Percentiles rank a stretch among this genome's conserved stretches.
Conservation (phyloP, 2,797 vertebrate genomes). For the Poeciliopsis turneri region DNA sequence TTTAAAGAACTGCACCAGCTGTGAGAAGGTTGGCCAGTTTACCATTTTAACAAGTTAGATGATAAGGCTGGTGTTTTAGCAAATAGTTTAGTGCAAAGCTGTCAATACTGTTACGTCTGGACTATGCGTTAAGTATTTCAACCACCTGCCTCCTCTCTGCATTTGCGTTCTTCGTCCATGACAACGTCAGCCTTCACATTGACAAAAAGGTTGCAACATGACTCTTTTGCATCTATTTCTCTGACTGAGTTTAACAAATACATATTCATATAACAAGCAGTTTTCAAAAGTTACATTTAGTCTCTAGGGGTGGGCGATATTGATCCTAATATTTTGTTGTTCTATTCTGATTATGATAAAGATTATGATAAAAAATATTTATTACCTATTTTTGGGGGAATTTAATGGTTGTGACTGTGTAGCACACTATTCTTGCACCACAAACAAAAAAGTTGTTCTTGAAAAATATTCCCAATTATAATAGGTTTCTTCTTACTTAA, state of each 20-base stretch:
- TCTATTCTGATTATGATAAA: no score
- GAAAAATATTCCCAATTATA: no score
- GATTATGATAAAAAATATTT: no score
- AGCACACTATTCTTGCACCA: no score
- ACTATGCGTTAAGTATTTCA: background rate
- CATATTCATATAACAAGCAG: background rate
- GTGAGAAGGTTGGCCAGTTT: slow-evolving; percentile 47
- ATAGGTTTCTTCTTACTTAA: no score
- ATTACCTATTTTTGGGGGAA: no score
- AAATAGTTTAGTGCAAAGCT: background rate
- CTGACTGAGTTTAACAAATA: background rate
- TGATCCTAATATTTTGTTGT: no score
- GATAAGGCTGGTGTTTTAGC: background rate
- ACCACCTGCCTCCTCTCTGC: background rate
- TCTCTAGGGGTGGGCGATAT: background rate
- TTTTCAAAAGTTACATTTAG: background rate
- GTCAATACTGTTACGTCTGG: background rate
- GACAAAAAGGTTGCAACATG: background rate
- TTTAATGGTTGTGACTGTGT: no score
- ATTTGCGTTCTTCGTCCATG: background rate
- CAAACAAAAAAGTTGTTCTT: no score
- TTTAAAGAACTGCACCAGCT: slow-evolving; percentile 49
- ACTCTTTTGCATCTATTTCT: background rate
- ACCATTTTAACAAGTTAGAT: slow-evolving; percentile 24
- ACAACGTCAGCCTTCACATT: background rate